Evolutionary conservation across 37 sponge, comb jelly and placozoan genomes (phyloP).

Genomic region (Haliclona indistincta): DNA sequence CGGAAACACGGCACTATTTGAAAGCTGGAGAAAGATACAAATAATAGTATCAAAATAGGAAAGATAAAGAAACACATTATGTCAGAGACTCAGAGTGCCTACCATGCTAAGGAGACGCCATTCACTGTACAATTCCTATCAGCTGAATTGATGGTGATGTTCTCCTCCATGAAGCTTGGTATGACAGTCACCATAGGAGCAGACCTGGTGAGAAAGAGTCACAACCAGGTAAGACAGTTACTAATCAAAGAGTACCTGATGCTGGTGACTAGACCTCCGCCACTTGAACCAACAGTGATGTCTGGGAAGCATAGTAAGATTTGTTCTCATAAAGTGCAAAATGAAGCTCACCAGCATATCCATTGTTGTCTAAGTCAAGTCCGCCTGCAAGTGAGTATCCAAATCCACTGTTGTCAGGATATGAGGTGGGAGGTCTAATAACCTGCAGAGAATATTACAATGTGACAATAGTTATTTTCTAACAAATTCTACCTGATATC

Average conservation of each 20-base stretch:
- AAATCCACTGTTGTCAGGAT: slow-evolving; percentile 10
- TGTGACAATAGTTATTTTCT: not conserved
- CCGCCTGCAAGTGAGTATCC: slow-evolving; percentile 57
- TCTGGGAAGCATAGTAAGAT: too few relatives aligned
- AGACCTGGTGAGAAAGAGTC: not conserved
- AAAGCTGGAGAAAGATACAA: slow-evolving; percentile 19
- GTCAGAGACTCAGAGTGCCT: not conserved
- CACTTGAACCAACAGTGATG: slow-evolving; percentile 38
- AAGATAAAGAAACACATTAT: not conserved
- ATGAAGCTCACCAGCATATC: slow-evolving; percentile 51
- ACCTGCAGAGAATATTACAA: not conserved
- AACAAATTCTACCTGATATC: slow-evolving; percentile 33
- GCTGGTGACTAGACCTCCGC: too few relatives aligned
- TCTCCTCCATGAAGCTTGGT: not conserved
- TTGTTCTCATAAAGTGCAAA: not conserved
- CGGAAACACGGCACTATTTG: slow-evolving; percentile 47
- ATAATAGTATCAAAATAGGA: not conserved
- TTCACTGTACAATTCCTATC: slow-evolving; percentile 3
- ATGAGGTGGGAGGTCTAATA: slow-evolving; percentile 10
- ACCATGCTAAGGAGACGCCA: not conserved
- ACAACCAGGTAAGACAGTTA: too few relatives aligned
- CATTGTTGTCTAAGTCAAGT: slow-evolving; percentile 66
- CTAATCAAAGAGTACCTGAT: too few relatives aligned
- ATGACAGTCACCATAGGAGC: not conserved
- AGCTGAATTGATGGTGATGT: slow-evolving; percentile 13